Conservation (phyloP, 2,113 vertebrate genomes). For the Syngnathus floridae region DNA sequence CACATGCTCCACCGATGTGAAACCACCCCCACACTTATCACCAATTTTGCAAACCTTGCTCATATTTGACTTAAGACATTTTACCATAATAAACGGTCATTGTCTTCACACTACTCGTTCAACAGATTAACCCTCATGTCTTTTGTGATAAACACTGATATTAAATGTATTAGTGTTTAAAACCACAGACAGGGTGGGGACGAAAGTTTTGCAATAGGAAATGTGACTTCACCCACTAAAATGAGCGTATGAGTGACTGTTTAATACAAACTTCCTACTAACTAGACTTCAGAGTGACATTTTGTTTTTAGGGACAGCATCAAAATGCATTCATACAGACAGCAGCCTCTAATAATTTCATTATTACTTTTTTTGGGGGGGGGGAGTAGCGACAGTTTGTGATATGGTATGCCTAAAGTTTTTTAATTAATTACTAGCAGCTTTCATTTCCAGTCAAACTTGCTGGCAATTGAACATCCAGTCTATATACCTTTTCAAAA, state of each 20-base stretch:
- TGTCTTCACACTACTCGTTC: no score
- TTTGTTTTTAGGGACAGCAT: not conserved
- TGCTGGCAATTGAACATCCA: no score
- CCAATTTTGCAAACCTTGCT: conserved; percentile 19
- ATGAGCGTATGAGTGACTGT: not conserved
- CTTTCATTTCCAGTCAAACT: no score
- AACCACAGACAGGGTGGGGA: not conserved
- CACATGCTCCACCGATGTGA: conserved; percentile 48
- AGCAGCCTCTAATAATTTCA: not conserved
- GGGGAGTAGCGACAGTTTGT: not conserved
- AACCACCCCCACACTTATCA: conserved; percentile 26
- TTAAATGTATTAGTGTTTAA: not conserved
- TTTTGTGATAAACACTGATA: not conserved
- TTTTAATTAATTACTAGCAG: not conserved
- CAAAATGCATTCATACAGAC: not conserved
- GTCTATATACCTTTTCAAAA: no score
- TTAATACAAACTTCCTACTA: not conserved
- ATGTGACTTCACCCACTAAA: no score
- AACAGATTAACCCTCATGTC: not conserved
- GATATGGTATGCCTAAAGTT: not conserved
- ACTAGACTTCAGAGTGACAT: no score
- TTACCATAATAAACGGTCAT: not conserved
- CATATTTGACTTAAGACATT: not conserved
- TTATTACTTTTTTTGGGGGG: not conserved
- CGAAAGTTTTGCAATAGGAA: not conserved